Evolutionary conservation across 1,140 invertebrate genomes (phyloP).

Genomic region (Macrobrachium rosenbergii): DNA sequence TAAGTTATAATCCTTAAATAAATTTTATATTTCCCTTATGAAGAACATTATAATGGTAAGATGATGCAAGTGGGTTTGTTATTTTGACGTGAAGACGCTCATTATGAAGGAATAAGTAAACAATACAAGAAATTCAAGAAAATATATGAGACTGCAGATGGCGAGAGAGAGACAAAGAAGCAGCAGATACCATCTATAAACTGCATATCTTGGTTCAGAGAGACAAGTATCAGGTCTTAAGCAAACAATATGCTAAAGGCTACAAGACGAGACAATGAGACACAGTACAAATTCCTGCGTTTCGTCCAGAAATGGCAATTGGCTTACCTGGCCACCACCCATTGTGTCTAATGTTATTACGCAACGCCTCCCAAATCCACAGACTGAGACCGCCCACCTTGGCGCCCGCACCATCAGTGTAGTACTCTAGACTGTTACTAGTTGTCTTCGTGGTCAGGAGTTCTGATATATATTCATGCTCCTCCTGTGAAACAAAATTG

Average conservation of each 20-base stretch:
- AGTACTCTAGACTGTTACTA: not conserved
- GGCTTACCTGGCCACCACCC: constrained; percentile 54
- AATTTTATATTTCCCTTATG: no score
- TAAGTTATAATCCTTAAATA: no score
- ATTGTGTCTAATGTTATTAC: constrained; percentile 3
- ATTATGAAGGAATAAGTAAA: no score
- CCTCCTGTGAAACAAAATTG: constrained; percentile 17
- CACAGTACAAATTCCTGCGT: not conserved
- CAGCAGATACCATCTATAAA: no score
- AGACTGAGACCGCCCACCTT: constrained; percentile 25
- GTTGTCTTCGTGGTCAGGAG: not conserved
- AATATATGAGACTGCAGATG: no score
- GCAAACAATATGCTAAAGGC: no score
- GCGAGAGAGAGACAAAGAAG: not conserved
- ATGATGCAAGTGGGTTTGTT: no score
- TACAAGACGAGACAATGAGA: not conserved
- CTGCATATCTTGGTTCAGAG: no score
- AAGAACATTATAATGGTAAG: no score
- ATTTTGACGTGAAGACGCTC: no score
- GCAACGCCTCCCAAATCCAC: constrained; percentile 36
- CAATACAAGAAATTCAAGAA: no score
- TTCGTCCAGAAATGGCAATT: not conserved
- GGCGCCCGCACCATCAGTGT: constrained; percentile 35
- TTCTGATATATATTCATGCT: constrained; percentile 45
- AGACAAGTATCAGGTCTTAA: no score